Conservation (phyloP, 2,888 invertebrate species). For the Thera britannica region DNA sequence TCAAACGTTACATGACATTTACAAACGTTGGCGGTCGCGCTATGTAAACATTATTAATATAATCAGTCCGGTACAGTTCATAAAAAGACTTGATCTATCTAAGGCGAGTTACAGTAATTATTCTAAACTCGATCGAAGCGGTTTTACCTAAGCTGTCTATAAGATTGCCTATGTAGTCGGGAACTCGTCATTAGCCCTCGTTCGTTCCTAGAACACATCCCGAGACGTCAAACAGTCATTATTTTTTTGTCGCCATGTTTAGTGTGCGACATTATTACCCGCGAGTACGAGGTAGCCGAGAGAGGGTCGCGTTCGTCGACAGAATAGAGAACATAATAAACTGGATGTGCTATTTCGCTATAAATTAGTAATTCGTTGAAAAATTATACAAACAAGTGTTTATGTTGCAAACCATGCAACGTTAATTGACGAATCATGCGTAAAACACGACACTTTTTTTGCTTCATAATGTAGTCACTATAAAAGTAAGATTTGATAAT, state of each 20-base stretch:
- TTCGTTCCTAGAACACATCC: constrained; percentile 35
- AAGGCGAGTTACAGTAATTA: constrained; percentile 7
- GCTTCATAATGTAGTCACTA: too few relatives aligned
- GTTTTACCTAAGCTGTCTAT: constrained; percentile 15
- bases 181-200: constrained; percentile 27
- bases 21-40: constrained; percentile 20
- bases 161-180: constrained; percentile 14
- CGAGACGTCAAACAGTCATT: constrained; percentile 34
- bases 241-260: constrained; percentile 36
- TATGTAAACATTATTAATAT: constrained; percentile 10
- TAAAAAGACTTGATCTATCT: neutral
- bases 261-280: constrained; percentile 34
- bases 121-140: constrained; percentile 10
- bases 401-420: too few relatives aligned
- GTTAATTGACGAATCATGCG: too few relatives aligned
- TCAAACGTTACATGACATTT: constrained; percentile 29
- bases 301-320: neutral
- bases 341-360: constrained; percentile 5
- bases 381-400: neutral
- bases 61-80: constrained; percentile 5
- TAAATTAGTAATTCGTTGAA: neutral
- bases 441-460: too few relatives aligned
- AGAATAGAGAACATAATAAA: constrained; percentile 2
- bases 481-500: too few relatives aligned
- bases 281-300: constrained; percentile 21